Evolutionary conservation across 2,113 vertebrate species (phyloP).

Genomic region (Carettochelys insculpta): DNA sequence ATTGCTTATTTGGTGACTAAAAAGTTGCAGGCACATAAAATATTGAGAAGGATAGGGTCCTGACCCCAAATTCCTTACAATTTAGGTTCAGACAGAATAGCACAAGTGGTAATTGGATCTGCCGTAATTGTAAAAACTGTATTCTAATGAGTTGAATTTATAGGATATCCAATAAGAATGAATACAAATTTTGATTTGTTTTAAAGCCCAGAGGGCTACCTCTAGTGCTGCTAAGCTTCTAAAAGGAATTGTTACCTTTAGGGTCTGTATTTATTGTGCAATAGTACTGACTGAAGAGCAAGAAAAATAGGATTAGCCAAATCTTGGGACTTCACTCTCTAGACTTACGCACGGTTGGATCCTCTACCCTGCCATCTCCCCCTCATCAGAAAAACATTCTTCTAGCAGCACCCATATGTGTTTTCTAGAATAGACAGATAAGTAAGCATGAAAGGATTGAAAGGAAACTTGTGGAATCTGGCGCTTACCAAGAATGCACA

Average conservation of each 20-base stretch:
- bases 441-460: background rate
- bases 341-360: background rate
- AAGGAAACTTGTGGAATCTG: background rate
- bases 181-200: background rate
- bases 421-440: background rate
- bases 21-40: background rate
- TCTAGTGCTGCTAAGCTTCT: background rate
- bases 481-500: background rate
- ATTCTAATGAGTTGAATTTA: background rate
- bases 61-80: background rate
- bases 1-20: background rate
- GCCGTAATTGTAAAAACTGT: background rate
- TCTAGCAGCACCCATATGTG: background rate
- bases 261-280: background rate
- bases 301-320: background rate
- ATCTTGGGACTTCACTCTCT: background rate
- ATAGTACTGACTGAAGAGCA: accelerated
- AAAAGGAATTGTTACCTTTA: background rate
- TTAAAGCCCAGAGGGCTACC: background rate
- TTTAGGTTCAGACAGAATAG: background rate
- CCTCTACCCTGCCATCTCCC: background rate
- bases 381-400: background rate
- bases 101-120: background rate
- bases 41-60: background rate
- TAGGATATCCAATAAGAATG: background rate